Evolutionary conservation across 2,113 vertebrate species (phyloP).

Genomic region (Thoracochromis brauschi): DNA sequence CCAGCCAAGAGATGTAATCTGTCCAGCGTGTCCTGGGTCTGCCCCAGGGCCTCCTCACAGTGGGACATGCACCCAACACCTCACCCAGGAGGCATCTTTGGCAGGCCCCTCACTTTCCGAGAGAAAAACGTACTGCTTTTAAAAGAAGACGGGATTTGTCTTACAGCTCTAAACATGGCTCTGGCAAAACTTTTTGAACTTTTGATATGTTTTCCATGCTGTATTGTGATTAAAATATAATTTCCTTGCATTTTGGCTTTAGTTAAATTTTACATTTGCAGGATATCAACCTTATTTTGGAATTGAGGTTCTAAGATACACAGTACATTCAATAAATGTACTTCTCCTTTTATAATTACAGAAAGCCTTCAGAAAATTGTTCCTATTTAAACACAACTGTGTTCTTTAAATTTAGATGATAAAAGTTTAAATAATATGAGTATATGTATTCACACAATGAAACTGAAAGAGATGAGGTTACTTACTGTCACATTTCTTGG

Average conservation of each 20-base stretch:
- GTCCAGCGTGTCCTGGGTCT: neutral
- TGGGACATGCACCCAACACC: neutral
- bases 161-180: neutral
- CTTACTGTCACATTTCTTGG: neutral
- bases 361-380: neutral
- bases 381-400: neutral
- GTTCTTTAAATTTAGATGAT: neutral
- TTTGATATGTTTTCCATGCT: neutral
- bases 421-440: neutral
- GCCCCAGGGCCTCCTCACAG: accelerated
- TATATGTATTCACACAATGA: neutral
- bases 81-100: neutral
- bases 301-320: neutral
- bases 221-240: neutral
- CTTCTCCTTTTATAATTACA: neutral
- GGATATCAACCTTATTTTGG: neutral
- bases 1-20: neutral
- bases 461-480: neutral
- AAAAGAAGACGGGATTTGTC: neutral
- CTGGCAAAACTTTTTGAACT: neutral
- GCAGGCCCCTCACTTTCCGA: accelerated
- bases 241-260: neutral
- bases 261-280: neutral
- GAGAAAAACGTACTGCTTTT: neutral
- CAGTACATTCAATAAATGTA: neutral